A percentile compares a stretch with the other conserved stretches of the same genome.
phyloP scores from a whole-genome alignment of 2,888 invertebrate species.

The Oscheius sp. region DNA sequence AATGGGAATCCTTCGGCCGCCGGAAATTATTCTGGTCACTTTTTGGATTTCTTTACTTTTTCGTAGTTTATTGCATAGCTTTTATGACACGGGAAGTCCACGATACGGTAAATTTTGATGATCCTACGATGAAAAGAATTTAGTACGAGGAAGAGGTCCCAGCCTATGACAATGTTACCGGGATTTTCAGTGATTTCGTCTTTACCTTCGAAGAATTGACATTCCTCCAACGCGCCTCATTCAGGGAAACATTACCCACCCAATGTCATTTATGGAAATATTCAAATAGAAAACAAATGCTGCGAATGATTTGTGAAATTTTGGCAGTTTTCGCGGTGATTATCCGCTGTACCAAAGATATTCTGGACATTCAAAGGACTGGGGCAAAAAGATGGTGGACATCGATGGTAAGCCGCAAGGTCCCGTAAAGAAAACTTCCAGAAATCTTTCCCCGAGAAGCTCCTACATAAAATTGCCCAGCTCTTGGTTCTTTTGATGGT shows the following conservation, averaged over 20 bases:
- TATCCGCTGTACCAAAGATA: constrained; percentile 51
- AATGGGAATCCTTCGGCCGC: constrained; percentile 97
- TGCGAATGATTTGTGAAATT: constrained; percentile 55
- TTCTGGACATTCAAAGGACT: constrained; percentile 56
- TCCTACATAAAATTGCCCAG: constrained; percentile 93
- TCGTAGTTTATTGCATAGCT: constrained; percentile 86
- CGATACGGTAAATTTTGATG: constrained; percentile 35
- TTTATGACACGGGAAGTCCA: constrained; percentile 82
- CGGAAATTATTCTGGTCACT: constrained; percentile 78
- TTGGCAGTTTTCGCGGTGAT: constrained; percentile 54
- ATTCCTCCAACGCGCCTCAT: constrained; percentile 32
- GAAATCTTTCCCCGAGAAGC: constrained; percentile 88
- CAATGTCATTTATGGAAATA: constrained; percentile 62
- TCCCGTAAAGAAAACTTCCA: constrained; percentile 73
- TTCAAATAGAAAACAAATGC: constrained; percentile 40
- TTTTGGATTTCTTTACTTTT: constrained; percentile 89
- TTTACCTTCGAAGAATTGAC: constrained; percentile 35
- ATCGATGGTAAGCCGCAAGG: constrained; percentile 45
- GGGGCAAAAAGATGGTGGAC: constrained; percentile 61
- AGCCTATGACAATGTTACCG: constrained; percentile 1
- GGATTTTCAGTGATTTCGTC: constrained; percentile 27
- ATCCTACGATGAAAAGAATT: neutral
- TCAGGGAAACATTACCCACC: constrained; percentile 31
- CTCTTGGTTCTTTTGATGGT: constrained; percentile 87
- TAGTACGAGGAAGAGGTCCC: constrained; percentile 2